These are phyloP conservation scores for Drosophila kohkoa DNA, from an alignment of 1,140 invertebrate genomes.

Conservation along the genomic window DNA sequence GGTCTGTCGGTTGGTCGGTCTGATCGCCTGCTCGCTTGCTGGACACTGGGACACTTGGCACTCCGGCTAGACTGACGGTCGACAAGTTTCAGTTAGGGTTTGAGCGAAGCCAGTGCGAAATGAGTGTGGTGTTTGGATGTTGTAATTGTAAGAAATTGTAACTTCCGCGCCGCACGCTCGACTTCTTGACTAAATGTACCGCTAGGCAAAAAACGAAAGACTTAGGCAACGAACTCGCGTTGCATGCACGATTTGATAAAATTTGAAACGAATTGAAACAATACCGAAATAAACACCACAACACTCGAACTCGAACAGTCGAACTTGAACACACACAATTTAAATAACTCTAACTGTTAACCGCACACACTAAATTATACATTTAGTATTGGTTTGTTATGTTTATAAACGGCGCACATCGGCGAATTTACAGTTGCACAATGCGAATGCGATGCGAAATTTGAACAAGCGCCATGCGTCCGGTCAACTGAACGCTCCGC, in stretches of 20 bases:
- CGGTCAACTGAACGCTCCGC: conserved; percentile 81
- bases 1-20: conserved; percentile 22
- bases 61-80: conserved; percentile 55
- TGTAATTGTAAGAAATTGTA: conserved; percentile 43
- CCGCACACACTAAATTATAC: conserved; percentile 27
- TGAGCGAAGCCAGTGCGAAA: conserved; percentile 52
- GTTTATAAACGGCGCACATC: conserved; percentile 44
- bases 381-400: conserved; percentile 24
- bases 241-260: conserved; percentile 35
- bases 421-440: conserved; percentile 62
- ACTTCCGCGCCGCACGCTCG: conserved; percentile 24
- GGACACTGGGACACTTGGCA: conserved; percentile 35
- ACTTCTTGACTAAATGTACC: conserved; percentile 21
- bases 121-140: conserved; percentile 40
- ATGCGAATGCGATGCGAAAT: conserved; percentile 12
- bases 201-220: conserved; percentile 62
- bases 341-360: conserved; percentile 32
- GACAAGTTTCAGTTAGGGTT: conserved; percentile 38
- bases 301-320: background rate
- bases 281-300: background rate
- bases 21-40: conserved; percentile 11
- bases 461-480: conserved; percentile 65
- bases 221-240: conserved; percentile 69
- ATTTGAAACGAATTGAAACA: conserved; percentile 21
- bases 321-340: conserved; percentile 7